These are phyloP conservation scores for Rhinolophus ferrumequinum DNA, from an alignment of 2,113 vertebrate species.

Conservation along the genomic window DNA sequence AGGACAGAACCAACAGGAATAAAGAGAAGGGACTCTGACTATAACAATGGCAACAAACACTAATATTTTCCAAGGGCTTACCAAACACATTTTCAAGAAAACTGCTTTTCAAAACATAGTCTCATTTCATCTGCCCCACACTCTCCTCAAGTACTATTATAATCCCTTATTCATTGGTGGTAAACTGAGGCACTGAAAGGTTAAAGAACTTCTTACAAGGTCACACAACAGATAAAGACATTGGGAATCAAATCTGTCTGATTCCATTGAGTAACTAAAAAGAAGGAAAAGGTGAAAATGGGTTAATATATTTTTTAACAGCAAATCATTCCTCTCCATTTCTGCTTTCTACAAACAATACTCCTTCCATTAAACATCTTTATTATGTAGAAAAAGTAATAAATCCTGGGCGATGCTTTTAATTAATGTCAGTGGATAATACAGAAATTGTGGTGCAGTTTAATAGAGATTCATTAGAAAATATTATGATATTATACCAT, in stretches of 20 bases:
- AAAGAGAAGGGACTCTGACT: neutral
- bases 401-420: neutral
- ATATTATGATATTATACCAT: neutral
- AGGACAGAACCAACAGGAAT: neutral
- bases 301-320: neutral
- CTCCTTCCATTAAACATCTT: slow-evolving; percentile 29
- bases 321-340: neutral
- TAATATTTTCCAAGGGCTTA: neutral
- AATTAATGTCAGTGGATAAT: slow-evolving; percentile 55
- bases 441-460: neutral
- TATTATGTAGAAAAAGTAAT: slow-evolving; percentile 36
- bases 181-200: neutral
- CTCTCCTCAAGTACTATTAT: neutral
- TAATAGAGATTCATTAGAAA: slow-evolving; percentile 48
- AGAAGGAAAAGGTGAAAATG: neutral
- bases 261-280: neutral
- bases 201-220: neutral
- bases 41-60: neutral
- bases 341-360: neutral
- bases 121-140: neutral
- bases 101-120: neutral
- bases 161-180: neutral
- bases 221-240: neutral
- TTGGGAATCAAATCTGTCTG: neutral
- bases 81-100: neutral